Percentiles rank a stretch among this genome's conserved stretches.
Conservation (phyloP, 2,113 vertebrate species). For the Thunnus maccoyii region DNA sequence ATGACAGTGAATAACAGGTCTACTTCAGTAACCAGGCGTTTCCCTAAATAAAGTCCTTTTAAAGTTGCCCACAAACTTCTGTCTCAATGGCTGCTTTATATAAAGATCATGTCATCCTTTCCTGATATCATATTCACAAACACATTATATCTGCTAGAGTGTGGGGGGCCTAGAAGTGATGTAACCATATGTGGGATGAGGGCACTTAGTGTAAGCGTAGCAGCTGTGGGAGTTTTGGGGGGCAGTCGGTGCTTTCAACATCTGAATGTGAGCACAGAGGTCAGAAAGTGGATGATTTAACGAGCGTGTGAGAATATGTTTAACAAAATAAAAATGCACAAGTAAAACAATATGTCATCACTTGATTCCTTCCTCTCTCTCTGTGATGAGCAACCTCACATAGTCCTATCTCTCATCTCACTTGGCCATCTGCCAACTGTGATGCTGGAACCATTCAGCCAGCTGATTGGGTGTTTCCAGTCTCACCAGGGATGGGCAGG, state of each 20-base stretch:
- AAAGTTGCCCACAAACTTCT: conserved; percentile 10
- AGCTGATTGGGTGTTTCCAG: conserved; percentile 84
- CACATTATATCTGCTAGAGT: conserved; percentile 15
- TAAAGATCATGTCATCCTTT: background rate
- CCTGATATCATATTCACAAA: conserved; percentile 39
- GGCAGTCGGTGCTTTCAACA: conserved; percentile 25
- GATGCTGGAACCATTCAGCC: conserved; percentile 80
- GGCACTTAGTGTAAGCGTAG: conserved; percentile 21
- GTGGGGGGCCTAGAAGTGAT: conserved; percentile 34
- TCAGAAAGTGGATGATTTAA: conserved; percentile 8
- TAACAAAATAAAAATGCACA: background rate
- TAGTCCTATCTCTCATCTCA: conserved; percentile 61
- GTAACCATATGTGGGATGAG: conserved; percentile 52
- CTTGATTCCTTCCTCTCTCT: conserved; percentile 4
- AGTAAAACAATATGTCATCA: background rate
- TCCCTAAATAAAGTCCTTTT: conserved; percentile 3
- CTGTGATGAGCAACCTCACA: conserved; percentile 82
- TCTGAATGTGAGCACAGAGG: conserved; percentile 21
- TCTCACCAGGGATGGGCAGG: conserved; percentile 48
- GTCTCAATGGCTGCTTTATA: conserved; percentile 8
- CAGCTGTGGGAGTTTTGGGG: conserved; percentile 36
- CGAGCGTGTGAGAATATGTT: background rate
- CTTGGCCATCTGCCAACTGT: conserved; percentile 86
- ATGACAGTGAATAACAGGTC: background rate
- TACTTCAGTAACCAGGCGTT: background rate